Evolutionary conservation across 2,888 invertebrate species (phyloP).

Genomic region (Rhimphoctona megacephalus): DNA sequence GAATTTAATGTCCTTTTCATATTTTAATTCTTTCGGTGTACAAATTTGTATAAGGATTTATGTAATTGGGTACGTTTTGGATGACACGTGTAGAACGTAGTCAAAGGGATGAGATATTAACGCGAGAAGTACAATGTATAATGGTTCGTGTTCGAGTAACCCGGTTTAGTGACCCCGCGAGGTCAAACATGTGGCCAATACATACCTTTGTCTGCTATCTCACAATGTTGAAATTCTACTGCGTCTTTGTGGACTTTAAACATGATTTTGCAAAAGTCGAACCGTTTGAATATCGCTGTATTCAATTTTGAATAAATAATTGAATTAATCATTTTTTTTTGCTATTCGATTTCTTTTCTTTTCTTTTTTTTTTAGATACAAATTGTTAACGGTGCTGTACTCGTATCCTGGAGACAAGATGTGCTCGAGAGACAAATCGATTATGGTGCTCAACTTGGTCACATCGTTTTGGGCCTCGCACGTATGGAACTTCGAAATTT

Average conservation of each 20-base stretch:
- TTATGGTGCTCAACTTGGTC: conserved; percentile 95
- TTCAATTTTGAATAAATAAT: neutral
- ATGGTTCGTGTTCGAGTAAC: conserved; percentile 51
- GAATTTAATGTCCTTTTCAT: neutral
- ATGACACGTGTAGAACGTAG: conserved; percentile 21
- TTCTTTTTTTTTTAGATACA: conserved; percentile 88
- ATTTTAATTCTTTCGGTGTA: neutral
- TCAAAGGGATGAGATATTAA: conserved; percentile 16
- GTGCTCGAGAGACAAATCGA: conserved; percentile 95
- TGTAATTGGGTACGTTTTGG: neutral
- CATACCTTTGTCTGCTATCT: neutral
- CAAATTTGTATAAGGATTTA: neutral
- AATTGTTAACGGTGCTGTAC: conserved; percentile 93
- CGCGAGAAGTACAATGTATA: conserved; percentile 29
- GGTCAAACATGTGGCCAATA: conserved; percentile 52
- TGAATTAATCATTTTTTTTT: neutral
- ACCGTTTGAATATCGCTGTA: neutral
- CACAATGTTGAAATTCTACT: neutral
- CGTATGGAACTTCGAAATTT: conserved; percentile 96
- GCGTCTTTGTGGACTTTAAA: neutral
- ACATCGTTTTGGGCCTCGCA: conserved; percentile 93
- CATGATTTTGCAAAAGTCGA: neutral
- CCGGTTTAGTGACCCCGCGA: conserved; percentile 49
- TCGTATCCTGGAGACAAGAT: conserved; percentile 95
- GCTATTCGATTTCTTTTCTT: neutral